phyloP scores from a whole-genome alignment of 2,888 invertebrate species.

The Lochmaea capreae region DNA sequence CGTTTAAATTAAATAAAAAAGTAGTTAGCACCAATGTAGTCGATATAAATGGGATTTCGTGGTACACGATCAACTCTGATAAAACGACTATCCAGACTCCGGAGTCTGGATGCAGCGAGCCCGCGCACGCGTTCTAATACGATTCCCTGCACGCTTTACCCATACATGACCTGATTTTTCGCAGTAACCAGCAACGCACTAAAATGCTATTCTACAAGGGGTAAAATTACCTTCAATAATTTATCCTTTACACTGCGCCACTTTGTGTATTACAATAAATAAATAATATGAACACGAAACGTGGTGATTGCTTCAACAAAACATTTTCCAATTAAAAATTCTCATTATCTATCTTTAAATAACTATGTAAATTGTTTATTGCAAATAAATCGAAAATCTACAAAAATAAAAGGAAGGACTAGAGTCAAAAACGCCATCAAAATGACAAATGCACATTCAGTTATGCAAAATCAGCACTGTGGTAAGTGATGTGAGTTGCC shows the following conservation, averaged over 20 bases:
- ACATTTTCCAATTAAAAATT: no score
- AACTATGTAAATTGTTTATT: no score
- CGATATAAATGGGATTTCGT: constrained; percentile 25
- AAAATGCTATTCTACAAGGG: not conserved
- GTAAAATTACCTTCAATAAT: not conserved
- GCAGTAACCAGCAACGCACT: constrained; percentile 10
- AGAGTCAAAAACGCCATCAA: no score
- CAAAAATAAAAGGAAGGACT: no score
- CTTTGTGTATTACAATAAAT: not conserved
- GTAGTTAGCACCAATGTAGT: constrained; percentile 33
- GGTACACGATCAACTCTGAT: constrained; percentile 53
- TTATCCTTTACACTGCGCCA: not conserved
- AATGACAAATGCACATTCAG: no score
- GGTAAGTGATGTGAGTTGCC: no score
- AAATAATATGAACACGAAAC: not conserved
- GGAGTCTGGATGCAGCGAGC: constrained; percentile 57
- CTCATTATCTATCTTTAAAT: no score
- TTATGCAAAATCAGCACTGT: no score
- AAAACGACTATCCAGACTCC: constrained; percentile 57
- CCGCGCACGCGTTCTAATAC: constrained; percentile 51
- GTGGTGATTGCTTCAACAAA: no score
- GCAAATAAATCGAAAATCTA: no score
- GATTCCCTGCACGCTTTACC: constrained; percentile 19
- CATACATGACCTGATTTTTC: constrained; percentile 31
- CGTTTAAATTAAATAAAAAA: constrained; percentile 27